Base-by-base conservation (phyloP, 2,113 vertebrate genomes). In the Embiotoca jacksoni region DNA sequence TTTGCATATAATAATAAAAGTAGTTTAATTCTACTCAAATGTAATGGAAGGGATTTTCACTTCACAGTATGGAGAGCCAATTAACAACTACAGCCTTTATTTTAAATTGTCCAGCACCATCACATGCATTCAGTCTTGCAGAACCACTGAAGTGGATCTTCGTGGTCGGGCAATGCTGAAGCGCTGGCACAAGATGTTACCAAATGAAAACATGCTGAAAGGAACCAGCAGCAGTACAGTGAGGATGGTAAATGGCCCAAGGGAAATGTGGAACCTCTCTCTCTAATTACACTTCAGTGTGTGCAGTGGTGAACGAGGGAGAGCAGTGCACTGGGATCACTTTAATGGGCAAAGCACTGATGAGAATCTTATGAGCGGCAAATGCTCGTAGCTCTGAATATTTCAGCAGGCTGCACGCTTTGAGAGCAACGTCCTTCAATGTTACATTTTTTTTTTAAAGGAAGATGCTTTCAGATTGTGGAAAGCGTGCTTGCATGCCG, bases 201-300 rank as follows among this genome's bases (percentile, higher is more conserved):
- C 78, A 58, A 85, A 79, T 65, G 65, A 83, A 77, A 75, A 82
- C 60, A 80, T 60, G 62, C 74, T 75, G 79, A 83, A 70, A 61
- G 39, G 70, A 91, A 78, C 72, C 82, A 80, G 82, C 77, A 78
- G 71, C 81, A 60, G 65, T 62, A 75, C 71, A 79, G 62, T 72
- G 79, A 67, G 46, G 82, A 84, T 81, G 66, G 80, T 57, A 81
- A 92, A 88, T 81, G 72, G 53, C 88, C 79, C 79, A 35, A 37
- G 86, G 88, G 86, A 89, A 74, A 82, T 59, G 62, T 63, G 54
- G 75, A 88, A 49, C 73, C 71, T 87, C 86, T 83, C 62, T 80
- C 70, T 84, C 80, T 91, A 91, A 92, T 91, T 88, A 92, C 83
- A 89, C 83, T 88, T 83, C 64, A 64, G 74, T 83, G 81, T 67